Evolutionary conservation across 2,113 vertebrate genomes (phyloP).

Genomic region (Athene noctua): DNA sequence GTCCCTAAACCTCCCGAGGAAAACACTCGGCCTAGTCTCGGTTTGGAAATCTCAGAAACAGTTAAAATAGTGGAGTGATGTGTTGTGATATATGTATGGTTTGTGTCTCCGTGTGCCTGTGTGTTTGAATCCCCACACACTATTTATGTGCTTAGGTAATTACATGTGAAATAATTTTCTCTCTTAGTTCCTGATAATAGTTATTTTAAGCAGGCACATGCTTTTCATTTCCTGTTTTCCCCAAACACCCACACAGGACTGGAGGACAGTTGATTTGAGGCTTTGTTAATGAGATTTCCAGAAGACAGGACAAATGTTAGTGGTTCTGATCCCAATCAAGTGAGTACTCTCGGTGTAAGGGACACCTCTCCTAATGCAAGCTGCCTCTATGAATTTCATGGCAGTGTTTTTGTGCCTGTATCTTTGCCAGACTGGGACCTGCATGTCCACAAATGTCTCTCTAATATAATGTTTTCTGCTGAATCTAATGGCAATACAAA

Average conservation of each 20-base stretch:
- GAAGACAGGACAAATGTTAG: not conserved
- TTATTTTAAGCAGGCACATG: not conserved
- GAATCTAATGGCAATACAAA: not conserved
- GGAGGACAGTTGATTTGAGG: not conserved
- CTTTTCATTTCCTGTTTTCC: slow-evolving; percentile 18
- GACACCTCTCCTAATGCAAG: not conserved
- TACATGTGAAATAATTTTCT: not conserved
- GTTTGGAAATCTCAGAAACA: not conserved
- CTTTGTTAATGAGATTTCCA: not conserved
- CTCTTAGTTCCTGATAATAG: not conserved
- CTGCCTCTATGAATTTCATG: not conserved
- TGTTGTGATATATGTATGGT: not conserved
- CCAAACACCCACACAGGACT: not conserved
- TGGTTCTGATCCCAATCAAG: not conserved
- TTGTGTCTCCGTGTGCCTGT: no score
- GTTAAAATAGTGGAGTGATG: not conserved
- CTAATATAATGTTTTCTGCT: not conserved
- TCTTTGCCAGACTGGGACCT: not conserved
- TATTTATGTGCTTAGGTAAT: not conserved
- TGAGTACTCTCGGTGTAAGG: not conserved
- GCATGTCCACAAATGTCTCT: not conserved
- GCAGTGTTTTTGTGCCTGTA: not conserved
- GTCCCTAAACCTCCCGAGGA: not conserved
- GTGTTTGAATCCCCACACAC: not conserved
- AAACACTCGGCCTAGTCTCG: rapidly evolving